Evolutionary conservation across 1,140 invertebrate species (phyloP).

Genomic region (Saxidomus purpurata): DNA sequence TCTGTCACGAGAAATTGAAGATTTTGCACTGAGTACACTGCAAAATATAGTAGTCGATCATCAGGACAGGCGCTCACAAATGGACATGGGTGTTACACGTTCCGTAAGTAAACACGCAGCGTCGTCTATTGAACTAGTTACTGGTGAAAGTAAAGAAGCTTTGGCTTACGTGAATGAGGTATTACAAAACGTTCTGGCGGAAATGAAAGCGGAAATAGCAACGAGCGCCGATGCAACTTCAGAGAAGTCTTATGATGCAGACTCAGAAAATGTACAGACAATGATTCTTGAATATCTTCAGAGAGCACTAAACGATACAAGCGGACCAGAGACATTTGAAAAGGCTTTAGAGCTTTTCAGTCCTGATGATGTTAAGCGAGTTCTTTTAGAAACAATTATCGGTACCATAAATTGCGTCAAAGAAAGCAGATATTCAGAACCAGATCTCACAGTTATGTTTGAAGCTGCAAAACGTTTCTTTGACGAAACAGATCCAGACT

Average conservation of each 20-base stretch:
- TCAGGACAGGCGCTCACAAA: constrained; percentile 47
- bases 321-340: background rate
- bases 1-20: constrained; percentile 52
- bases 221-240: background rate
- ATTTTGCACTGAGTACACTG: constrained; percentile 49
- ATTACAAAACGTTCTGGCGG: constrained; percentile 34
- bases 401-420: constrained; percentile 34
- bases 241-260: background rate
- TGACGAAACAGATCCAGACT: background rate
- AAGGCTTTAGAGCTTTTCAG: background rate
- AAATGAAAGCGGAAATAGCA: constrained; percentile 39
- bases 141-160: constrained; percentile 42
- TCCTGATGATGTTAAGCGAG: constrained; percentile 45
- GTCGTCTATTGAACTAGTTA: constrained; percentile 17
- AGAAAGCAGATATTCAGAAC: constrained; percentile 1
- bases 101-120: background rate
- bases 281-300: constrained; percentile 49
- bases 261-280: constrained; percentile 4
- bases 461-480: constrained; percentile 19
- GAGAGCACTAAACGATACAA: constrained; percentile 11
- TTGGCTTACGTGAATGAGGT: constrained; percentile 50
- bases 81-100: constrained; percentile 24
- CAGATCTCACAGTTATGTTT: constrained; percentile 15
- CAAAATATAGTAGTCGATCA: constrained; percentile 58
- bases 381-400: constrained; percentile 32